These are phyloP conservation scores for Presbytis comata DNA, from an alignment of 2,797 vertebrate species.

Conservation along the genomic window DNA sequence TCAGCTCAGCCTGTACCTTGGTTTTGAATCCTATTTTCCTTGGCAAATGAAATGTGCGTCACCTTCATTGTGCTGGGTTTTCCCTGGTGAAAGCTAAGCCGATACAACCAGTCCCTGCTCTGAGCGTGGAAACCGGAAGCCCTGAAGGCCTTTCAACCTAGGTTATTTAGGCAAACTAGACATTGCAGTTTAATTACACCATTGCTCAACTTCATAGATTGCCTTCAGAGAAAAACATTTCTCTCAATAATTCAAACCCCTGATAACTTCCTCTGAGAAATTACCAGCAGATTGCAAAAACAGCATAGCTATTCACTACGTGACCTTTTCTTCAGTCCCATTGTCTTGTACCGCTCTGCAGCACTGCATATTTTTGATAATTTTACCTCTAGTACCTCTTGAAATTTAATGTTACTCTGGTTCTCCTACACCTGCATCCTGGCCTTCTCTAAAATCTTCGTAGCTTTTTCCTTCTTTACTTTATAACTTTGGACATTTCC, in stretches of 20 bases:
- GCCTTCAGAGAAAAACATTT: constrained; percentile 21
- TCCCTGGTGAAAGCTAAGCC: neutral
- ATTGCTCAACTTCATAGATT: constrained; percentile 37
- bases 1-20: neutral
- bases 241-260: neutral
- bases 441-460: neutral
- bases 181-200: constrained; percentile 1
- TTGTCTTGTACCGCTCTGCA: neutral
- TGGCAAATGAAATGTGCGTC: neutral
- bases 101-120: neutral
- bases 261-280: constrained; percentile 21
- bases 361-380: neutral
- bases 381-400: neutral
- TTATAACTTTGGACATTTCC: neutral
- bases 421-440: neutral
- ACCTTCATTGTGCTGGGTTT: neutral
- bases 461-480: neutral
- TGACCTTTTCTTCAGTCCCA: neutral
- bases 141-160: neutral
- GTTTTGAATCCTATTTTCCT: constrained; percentile 2
- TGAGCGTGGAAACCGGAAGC: neutral
- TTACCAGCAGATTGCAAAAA: constrained; percentile 5
- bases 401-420: neutral
- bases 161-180: constrained; percentile 41
- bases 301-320: neutral